These are phyloP conservation scores for Eupithecia subfuscata DNA, from an alignment of 2,888 invertebrate genomes.

Conservation along the genomic window DNA sequence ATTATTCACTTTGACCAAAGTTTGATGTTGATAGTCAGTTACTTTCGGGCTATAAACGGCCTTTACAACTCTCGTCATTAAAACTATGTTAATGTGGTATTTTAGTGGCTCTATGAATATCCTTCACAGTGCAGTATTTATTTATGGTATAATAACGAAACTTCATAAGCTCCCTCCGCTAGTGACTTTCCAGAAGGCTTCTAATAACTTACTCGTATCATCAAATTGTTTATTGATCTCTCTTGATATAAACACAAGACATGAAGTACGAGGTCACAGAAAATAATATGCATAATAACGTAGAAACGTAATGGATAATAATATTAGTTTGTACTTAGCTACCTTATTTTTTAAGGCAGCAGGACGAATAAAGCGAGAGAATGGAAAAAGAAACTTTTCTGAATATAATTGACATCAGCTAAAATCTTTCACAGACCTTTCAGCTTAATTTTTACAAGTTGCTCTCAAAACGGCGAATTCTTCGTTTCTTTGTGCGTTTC, in stretches of 20 bases:
- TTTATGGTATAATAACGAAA: constrained; percentile 24
- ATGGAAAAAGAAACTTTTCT: constrained; percentile 14
- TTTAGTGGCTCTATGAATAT: constrained; percentile 38
- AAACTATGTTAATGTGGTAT: constrained; percentile 46
- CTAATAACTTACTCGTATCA: background rate
- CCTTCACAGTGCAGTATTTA: constrained; percentile 35
- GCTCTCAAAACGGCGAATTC: constrained; percentile 26
- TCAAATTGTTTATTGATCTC: constrained; percentile 7
- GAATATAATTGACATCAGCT: constrained; percentile 26
- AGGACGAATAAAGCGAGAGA: background rate
- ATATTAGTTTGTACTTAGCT: background rate
- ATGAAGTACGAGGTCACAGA: background rate
- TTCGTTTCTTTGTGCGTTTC: constrained; percentile 37
- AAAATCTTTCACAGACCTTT: constrained; percentile 27
- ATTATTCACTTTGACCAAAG: constrained; percentile 63
- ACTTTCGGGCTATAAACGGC: constrained; percentile 38
- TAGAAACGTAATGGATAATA: background rate
- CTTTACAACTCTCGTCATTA: constrained; percentile 42
- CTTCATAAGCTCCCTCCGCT: constrained; percentile 13
- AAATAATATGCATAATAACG: background rate
- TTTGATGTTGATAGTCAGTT: constrained; percentile 43
- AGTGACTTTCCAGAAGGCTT: background rate
- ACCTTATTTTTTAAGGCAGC: background rate
- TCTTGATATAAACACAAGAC: background rate
- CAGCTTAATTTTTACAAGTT: constrained; percentile 31